phyloP scores from a whole-genome alignment of 1,140 invertebrate genomes.

The Adelges cooleyi region DNA sequence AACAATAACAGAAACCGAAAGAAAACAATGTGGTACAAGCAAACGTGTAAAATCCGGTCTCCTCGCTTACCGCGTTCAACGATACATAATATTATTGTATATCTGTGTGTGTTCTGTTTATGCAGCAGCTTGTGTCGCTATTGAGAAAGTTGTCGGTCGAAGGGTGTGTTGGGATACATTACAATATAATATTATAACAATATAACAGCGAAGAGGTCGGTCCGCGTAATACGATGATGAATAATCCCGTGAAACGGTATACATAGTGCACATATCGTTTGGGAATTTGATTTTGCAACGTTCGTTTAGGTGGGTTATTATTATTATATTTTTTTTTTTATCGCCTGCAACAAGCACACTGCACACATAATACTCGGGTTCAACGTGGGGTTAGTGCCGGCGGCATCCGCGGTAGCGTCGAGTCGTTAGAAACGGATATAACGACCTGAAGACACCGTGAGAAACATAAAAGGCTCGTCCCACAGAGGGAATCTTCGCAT shows the following conservation, averaged over 20 bases:
- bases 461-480: conserved; percentile 23
- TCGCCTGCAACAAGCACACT: not conserved
- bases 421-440: conserved; percentile 25
- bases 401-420: not conserved
- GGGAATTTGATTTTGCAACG: conserved; percentile 14
- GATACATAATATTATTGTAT: too few species aligned
- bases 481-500: conserved; percentile 20
- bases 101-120: too few species aligned
- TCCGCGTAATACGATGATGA: not conserved
- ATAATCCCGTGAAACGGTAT: not conserved
- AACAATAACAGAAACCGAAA: too few species aligned
- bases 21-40: too few species aligned
- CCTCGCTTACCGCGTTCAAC: too few species aligned
- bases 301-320: not conserved
- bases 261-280: not conserved
- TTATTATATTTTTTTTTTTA: not conserved
- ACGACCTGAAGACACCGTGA: conserved; percentile 21
- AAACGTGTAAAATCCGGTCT: too few species aligned
- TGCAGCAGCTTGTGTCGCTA: too few species aligned
- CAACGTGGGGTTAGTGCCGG: conserved; percentile 12
- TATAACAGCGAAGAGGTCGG: not conserved
- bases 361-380: conserved; percentile 3
- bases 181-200: too few species aligned
- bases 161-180: not conserved
- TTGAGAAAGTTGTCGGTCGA: not conserved